A percentile compares a stretch with the other conserved stretches of the same genome.
phyloP scores from a whole-genome alignment of 2,113 vertebrate species.

The Heloderma charlesbogerti region DNA sequence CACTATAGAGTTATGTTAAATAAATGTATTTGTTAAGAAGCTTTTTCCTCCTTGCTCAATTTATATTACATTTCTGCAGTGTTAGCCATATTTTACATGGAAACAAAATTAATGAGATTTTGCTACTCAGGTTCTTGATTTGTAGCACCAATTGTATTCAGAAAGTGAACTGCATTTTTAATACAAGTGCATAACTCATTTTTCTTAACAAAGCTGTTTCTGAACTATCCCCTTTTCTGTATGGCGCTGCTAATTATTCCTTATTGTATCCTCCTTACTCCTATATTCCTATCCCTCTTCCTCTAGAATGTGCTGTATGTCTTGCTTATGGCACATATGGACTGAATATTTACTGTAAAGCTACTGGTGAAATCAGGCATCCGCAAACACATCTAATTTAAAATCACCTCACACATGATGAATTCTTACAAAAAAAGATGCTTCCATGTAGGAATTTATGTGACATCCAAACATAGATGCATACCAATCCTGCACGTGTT shows the following conservation, averaged over 20 bases:
- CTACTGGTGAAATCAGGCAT: not conserved
- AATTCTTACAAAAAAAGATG: not conserved
- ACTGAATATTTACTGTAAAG: not conserved
- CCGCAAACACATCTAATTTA: not conserved
- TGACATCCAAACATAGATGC: not conserved
- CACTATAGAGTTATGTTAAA: not conserved
- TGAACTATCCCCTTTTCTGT: not conserved
- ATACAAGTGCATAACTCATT: not conserved
- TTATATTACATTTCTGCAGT: not conserved
- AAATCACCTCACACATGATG: not conserved
- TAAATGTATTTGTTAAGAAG: not conserved
- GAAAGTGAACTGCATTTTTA: not conserved
- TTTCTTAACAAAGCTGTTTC: not conserved
- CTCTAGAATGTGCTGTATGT: not conserved
- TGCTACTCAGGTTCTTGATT: slow-evolving; percentile 30
- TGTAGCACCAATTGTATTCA: slow-evolving; percentile 3
- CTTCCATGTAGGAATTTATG: not conserved
- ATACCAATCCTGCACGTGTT: not conserved
- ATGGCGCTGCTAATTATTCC: not conserved
- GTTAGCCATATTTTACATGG: not conserved
- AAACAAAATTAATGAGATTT: slow-evolving; percentile 7
- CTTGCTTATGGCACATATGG: not conserved
- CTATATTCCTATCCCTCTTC: not conserved
- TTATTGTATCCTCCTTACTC: not conserved
- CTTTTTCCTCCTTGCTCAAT: not conserved